Percentiles rank a stretch among this genome's conserved stretches.
phyloP scores from a whole-genome alignment of 2,113 vertebrate species.

The Neodon shergylaensis region DNA sequence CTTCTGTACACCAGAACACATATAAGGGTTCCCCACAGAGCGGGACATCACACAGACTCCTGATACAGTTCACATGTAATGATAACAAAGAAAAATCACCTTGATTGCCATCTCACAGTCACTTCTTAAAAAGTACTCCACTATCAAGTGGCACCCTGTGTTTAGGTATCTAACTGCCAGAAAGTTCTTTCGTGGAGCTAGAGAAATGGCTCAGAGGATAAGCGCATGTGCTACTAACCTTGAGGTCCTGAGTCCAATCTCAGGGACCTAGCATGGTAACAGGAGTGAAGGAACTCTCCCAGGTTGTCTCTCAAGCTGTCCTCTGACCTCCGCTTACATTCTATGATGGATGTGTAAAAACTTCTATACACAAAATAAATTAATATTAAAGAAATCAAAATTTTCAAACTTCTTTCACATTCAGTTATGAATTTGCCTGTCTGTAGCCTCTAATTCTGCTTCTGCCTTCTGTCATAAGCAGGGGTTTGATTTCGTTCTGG shows the following conservation, averaged over 20 bases:
- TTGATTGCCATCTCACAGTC: not conserved
- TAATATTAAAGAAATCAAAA: not conserved
- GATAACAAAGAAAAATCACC: not conserved
- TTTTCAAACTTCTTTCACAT: not conserved
- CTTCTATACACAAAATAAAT: not conserved
- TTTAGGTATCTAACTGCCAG: not conserved
- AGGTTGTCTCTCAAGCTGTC: not conserved
- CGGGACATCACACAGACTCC: not conserved
- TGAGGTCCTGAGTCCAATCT: not conserved
- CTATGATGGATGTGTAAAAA: too few species aligned
- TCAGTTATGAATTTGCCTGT: not conserved
- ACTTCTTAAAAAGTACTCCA: not conserved
- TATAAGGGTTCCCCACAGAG: not conserved
- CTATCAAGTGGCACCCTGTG: not conserved
- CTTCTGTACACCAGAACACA: not conserved
- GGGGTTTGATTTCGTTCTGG: not conserved
- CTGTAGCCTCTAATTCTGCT: not conserved
- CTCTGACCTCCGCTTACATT: not conserved
- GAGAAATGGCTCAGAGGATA: not conserved
- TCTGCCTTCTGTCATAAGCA: not conserved
- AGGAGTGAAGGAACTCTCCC: too few species aligned
- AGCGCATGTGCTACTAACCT: too few species aligned
- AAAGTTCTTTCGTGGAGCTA: not conserved
- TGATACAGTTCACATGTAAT: not conserved
- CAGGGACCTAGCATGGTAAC: not conserved